Base-by-base conservation (phyloP, 2,113 vertebrate species). In the Lethenteron reissneri region DNA sequence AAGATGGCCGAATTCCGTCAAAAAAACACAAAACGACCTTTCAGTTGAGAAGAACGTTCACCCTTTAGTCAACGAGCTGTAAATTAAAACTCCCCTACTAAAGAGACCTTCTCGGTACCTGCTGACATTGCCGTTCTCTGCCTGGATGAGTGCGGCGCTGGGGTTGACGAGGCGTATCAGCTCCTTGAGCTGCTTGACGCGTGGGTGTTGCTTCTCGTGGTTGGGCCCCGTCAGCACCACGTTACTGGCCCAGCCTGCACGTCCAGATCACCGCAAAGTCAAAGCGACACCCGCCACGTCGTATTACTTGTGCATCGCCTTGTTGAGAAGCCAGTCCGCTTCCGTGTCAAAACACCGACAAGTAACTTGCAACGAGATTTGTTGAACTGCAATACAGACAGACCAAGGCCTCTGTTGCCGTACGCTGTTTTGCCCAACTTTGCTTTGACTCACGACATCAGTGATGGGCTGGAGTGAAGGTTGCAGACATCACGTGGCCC, bases 191-290 rank as follows among this genome's bases (percentile, higher is more conserved):
- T 87, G 84, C 76, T 83, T 74, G 1, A 88, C 79, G 69, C 88
- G 82, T 0, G 88, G 86, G 74, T 87, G 86, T 64, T 83, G 86
- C 79, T 87, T 85, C 69, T 92, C 86, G 0, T 73, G 71, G 2
- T 88, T 80, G n/a, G 85, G 83, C 21, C 86, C 86, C 2, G 89
- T 95, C 77, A 95, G 90, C 71, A 91, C 81, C 72, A 95, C 83
- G 0, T 84, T 85, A 75, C 83, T 95, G 79, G 92, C 89, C 71
- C 90, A 74, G 2, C 92, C 92, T 97, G 78, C 12, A 75, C 14
- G 68, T 78, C n/a, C 76, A 75, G 76, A 77, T 3, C 9, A 25
- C 56, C 1, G 8, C 60, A 11, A 70, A 73, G 56, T 41, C 41
- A 41, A 41, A 41, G 41, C 41, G 41, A 41, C 41, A 7, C 41